Base-by-base conservation (phyloP, 2,113 vertebrate genomes). In the Notothenia rossii region DNA sequence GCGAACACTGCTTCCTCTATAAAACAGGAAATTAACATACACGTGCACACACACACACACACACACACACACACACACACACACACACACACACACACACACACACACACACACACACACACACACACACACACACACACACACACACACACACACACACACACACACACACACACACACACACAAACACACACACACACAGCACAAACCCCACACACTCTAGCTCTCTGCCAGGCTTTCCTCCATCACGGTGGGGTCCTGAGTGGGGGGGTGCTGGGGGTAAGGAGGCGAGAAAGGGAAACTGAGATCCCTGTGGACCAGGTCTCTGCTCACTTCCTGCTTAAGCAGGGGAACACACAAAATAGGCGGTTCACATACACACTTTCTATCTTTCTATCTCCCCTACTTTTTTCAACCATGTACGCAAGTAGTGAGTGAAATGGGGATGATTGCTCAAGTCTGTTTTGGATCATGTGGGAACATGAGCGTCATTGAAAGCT, bases 21-120 rank as follows among this genome's bases (percentile, higher is more conserved):
- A 91, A 90, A 91, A 93, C 88, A 92, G 92, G 92, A 94, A 94
- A 94, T 92, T 83, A 87, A 84, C 46, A 90, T 20, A 81, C 86
- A 83, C 60, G 74, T 62, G 72, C 51, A 81, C 79, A 68, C 63
- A 73, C 68, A 61, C 58, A 40, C 60, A 73, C 73, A 25, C 62
- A 63, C 61, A 46, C 53, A 72, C 68, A 59, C 70, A 25, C n/a
- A 64, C 68, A 56, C 71, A 74, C 56, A 73, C 59, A 59, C 72
- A 40, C 33, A 53, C 51, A 53, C 43, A 66, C 63, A 66, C 68
- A 61, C 66, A 53, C 70, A 72, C 59, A 72, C 61, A 55, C 65
- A 29, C 53, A 72, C 68, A 54, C 53, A 82, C 49, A 90, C 29
- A 79, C 86, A 82, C 62, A 73, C 64, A 71, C 49, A 79, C 77